A percentile compares a stretch with the other conserved stretches of the same genome.
Evolutionary conservation across 1,140 invertebrate genomes (phyloP).

Genomic region (Solenopsis invicta): DNA sequence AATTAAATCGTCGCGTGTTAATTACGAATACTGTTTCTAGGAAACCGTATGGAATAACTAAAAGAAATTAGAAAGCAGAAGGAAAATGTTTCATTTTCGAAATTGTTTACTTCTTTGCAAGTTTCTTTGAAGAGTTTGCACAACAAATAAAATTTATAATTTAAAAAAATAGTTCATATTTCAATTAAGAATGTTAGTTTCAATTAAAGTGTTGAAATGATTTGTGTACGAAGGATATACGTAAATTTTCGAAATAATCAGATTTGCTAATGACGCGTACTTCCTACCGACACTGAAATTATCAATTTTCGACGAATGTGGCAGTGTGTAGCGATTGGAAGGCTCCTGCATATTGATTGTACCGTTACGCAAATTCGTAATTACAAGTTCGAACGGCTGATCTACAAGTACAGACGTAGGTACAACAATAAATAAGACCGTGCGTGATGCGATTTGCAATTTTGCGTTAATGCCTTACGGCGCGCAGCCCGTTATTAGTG

Average conservation of each 20-base stretch:
- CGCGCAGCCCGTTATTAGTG: conserved; percentile 28
- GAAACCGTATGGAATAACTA: background rate
- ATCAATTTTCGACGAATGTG: background rate
- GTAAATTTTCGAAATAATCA: background rate
- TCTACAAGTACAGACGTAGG: background rate
- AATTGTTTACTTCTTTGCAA: background rate
- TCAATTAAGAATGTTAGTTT: background rate
- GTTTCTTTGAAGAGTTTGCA: background rate
- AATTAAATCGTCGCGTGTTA: conserved; percentile 26
- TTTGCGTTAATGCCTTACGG: conserved; percentile 13
- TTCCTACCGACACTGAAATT: background rate
- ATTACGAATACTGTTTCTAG: background rate
- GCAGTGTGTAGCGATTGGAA: background rate
- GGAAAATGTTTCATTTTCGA: background rate
- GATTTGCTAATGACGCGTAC: background rate
- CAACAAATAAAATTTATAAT: background rate
- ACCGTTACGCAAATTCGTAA: conserved; percentile 35
- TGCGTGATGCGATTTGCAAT: conserved; percentile 10
- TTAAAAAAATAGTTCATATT: background rate
- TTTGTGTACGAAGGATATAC: background rate
- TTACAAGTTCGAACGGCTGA: background rate
- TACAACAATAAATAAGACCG: conserved; percentile 34
- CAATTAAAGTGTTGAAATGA: too few relatives aligned
- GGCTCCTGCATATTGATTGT: conserved; percentile 16
- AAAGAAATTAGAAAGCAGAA: background rate